A percentile compares a stretch with the other conserved stretches of the same genome.
Conservation (phyloP, 2,888 invertebrate species). For the Trachelus troglodyta region DNA sequence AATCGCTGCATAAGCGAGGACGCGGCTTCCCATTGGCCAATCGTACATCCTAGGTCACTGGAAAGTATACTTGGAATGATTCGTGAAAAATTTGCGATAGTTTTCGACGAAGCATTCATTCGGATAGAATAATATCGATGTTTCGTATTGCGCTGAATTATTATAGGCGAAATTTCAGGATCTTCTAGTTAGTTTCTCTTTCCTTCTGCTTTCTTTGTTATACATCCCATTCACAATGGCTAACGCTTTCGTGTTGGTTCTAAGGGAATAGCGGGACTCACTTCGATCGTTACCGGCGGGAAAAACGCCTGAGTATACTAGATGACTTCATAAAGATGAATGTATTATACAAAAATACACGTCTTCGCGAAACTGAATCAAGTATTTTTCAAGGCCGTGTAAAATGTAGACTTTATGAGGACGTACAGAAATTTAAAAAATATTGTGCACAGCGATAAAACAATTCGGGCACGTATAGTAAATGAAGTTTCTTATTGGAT, state of each 20-base stretch:
- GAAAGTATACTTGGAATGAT: not conserved
- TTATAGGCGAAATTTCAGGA: not conserved
- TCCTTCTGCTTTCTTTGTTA: not conserved
- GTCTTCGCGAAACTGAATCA: not conserved
- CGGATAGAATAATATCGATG: not conserved
- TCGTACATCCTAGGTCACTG: not conserved
- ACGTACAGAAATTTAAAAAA: not conserved
- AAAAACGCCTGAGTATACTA: not conserved
- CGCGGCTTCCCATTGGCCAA: not conserved
- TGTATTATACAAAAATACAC: not conserved
- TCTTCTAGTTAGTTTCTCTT: not conserved
- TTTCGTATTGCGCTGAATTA: not conserved
- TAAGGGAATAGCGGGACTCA: not conserved
- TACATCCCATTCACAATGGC: not conserved
- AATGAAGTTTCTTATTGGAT: not conserved
- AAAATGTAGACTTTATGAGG: not conserved
- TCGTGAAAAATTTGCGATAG: not conserved
- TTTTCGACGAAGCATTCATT: not conserved
- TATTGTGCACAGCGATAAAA: not conserved
- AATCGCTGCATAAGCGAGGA: not conserved
- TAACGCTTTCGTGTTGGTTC: not conserved
- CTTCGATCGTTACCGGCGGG: not conserved
- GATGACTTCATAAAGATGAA: not conserved
- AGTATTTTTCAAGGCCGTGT: not conserved
- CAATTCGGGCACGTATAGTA: not conserved